phyloP scores from a whole-genome alignment of 2,113 vertebrate species.

The Thymallus thymallus region DNA sequence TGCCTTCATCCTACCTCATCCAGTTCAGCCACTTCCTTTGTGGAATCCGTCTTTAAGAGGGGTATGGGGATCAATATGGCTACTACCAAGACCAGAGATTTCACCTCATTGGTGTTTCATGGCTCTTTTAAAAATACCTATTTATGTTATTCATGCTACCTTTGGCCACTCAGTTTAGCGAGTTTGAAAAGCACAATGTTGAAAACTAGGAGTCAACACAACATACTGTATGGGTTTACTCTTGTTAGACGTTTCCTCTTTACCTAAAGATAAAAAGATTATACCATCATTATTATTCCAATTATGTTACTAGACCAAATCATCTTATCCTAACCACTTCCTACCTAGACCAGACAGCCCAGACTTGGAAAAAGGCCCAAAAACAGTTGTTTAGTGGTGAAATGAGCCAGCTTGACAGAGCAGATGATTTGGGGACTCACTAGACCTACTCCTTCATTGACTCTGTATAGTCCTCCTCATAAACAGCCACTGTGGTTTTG shows the following conservation, averaged over 20 bases:
- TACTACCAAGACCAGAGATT: constrained; percentile 22
- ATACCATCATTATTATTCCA: background rate
- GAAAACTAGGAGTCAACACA: background rate
- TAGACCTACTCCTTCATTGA: constrained; percentile 30
- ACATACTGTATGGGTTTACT: background rate
- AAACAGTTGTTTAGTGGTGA: constrained; percentile 24
- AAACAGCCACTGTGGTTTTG: constrained; percentile 43
- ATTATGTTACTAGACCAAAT: too few relatives aligned
- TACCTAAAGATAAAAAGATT: background rate
- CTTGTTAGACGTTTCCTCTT: background rate
- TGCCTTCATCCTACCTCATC: constrained; percentile 40
- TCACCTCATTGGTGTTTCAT: constrained; percentile 25
- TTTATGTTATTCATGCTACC: constrained; percentile 11
- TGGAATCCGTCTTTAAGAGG: constrained; percentile 46
- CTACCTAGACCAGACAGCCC: background rate
- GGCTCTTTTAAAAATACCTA: constrained; percentile 39
- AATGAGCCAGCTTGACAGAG: background rate
- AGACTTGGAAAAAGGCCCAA: background rate
- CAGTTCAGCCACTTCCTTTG: constrained; percentile 54
- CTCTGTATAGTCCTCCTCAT: constrained; percentile 46
- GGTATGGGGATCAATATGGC: background rate
- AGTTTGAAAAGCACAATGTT: background rate
- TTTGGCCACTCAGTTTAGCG: background rate
- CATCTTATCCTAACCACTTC: background rate
- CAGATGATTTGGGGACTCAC: constrained; percentile 38